Evolutionary conservation across 2,888 invertebrate genomes (phyloP), one percentile per base, ranked within the genome.

Genomic region (Catocala nupta): DNA sequence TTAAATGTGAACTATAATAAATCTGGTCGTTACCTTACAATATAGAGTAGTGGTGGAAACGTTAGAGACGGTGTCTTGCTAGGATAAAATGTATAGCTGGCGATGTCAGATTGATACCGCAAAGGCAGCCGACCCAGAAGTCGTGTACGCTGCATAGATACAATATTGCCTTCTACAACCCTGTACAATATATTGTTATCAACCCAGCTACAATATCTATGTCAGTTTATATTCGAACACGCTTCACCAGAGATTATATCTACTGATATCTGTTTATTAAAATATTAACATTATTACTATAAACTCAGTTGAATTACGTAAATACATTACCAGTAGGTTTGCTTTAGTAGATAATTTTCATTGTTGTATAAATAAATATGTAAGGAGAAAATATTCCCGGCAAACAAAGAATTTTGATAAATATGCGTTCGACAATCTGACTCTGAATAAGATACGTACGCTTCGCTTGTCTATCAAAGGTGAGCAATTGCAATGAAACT

Each of bases 81-180:
- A 16, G 60, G 59, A 59, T 73, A 69, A 74, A 75, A 78, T 73
- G 69, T 80, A 78, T 71, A 64, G 71, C 66, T 62, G 70, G 71
- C 74, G 73, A 77, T 73, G 65, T 75, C 63, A 80, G 80, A 83
- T 83, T 78, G 81, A 83, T 81, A 80, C 68, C 60, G 73, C 70
- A 55, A 60, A 65, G 71, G 67, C 66, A 73, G 72, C 68, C 66
- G 73, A 71, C 76, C 75, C 59, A 59, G 52, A 42, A 56, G 43
- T 63, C 65, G 60, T 67, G 65, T 75, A 71, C 64, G 69, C 60
- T 67, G 64, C 63, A 71, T 64, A 65, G 62, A 54, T 63, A 71
- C 71, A 69, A 71, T 62, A 65, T 66, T 52, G 52, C 56, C 62
- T 51, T 50, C 52, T 42, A 65, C 62, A 58, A 67, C 61, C 62